Evolutionary conservation across 2,888 invertebrate genomes (phyloP).

Genomic region (Platycheirus albimanus): DNA sequence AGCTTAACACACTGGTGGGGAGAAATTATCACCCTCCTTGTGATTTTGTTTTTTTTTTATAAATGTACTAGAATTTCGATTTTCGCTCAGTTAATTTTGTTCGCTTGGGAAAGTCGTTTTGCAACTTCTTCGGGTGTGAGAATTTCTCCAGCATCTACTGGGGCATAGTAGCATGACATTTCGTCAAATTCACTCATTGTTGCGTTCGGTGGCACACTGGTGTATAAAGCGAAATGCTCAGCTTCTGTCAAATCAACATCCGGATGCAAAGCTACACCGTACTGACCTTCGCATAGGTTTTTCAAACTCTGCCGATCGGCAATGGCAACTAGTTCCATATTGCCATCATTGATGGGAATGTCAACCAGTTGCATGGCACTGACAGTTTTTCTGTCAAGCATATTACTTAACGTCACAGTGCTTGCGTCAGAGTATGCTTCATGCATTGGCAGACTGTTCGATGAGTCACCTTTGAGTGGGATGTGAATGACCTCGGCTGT

Average conservation of each 20-base stretch:
- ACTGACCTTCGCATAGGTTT: slow-evolving; percentile 82
- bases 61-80: slow-evolving; percentile 57
- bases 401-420: slow-evolving; percentile 81
- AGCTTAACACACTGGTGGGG: slow-evolving; percentile 40
- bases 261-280: slow-evolving; percentile 82
- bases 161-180: slow-evolving; percentile 92
- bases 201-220: slow-evolving; percentile 92
- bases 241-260: slow-evolving; percentile 91
- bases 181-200: slow-evolving; percentile 95
- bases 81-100: slow-evolving; percentile 77
- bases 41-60: neutral
- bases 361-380: slow-evolving; percentile 82
- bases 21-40: slow-evolving; percentile 15
- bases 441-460: slow-evolving; percentile 84
- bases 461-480: slow-evolving; percentile 86
- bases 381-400: slow-evolving; percentile 81
- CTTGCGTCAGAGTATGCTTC: slow-evolving; percentile 82
- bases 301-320: slow-evolving; percentile 82
- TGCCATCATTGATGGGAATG: slow-evolving; percentile 82
- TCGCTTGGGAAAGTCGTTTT: slow-evolving; percentile 79
- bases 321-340: slow-evolving; percentile 85
- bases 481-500: slow-evolving; percentile 87
- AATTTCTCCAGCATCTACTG: slow-evolving; percentile 90
- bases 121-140: slow-evolving; percentile 83
- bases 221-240: slow-evolving; percentile 94